These are phyloP conservation scores for Cheirogaleus major DNA, from an alignment of 2,797 vertebrate species.

Conservation along the genomic window DNA sequence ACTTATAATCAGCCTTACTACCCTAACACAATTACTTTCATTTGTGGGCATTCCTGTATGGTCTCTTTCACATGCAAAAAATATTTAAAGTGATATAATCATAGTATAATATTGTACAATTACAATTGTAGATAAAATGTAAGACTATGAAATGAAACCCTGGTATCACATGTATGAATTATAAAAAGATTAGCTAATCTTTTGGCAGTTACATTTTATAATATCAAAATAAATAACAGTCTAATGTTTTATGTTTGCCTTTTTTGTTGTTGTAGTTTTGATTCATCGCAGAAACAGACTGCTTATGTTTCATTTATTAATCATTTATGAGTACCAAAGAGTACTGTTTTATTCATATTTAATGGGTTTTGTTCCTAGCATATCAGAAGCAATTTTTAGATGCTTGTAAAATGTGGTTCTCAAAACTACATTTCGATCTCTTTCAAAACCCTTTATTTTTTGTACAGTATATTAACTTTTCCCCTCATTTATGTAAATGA, in stretches of 20 bases:
- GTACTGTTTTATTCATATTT: neutral
- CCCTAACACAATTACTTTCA: neutral
- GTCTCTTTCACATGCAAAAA: neutral
- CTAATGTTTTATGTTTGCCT: neutral
- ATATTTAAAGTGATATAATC: neutral
- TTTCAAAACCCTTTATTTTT: neutral
- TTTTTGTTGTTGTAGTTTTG: neutral
- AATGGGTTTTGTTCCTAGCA: neutral
- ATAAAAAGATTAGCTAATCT: neutral
- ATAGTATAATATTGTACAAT: neutral
- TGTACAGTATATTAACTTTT: neutral
- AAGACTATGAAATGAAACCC: neutral
- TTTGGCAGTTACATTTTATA: neutral
- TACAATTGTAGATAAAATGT: conserved; percentile 5
- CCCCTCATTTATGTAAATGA: neutral
- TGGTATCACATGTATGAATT: neutral
- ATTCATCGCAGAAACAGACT: neutral
- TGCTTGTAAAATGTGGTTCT: conserved; percentile 1
- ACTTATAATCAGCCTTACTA: neutral
- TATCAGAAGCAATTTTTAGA: neutral
- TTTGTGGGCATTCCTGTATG: neutral
- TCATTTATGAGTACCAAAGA: neutral
- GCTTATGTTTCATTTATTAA: neutral
- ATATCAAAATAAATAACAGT: neutral
- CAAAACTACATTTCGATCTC: neutral